Evolutionary conservation across 2,888 invertebrate genomes (phyloP), one percentile per base, ranked within the genome.

Genomic region (Sphecodes monilicornis): DNA sequence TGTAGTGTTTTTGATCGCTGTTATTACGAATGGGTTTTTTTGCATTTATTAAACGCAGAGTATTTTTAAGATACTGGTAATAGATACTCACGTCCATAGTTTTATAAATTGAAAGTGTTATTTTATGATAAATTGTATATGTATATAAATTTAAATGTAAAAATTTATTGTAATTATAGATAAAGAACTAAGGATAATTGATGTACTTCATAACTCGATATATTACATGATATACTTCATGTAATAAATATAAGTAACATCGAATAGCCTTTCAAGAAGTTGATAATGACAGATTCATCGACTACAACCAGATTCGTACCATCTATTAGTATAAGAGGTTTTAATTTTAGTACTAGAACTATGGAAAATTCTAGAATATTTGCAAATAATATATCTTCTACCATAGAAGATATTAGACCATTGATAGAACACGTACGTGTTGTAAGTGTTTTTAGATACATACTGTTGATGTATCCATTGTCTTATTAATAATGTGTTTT

Each of bases 321-420:
- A n/a, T 70, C 72, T 36, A 88, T 81, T 78, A 86, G 29, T 39
- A 73, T 70, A 79, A 80, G 80, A 18, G 68, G 77, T 36, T 90
- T 90, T 26, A 86, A 88, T 74, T 87, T 88, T 50, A 73, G 84
- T 74, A 71, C 74, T 4, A 86, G 82, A 57, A 82, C 82, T 0
- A 77, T 81, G 57, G 91, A 87, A 54, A 85, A 85, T 1, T 88
- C 91, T 18, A 86, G 90, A 86, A 85, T 92, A 68, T 89, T 95
- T 43, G 87, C 92, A 36, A 91, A 90, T 78, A 94, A 94, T 72
- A 91, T 94, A 74, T 92, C 94, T n/a, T 91, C 93, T 10, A 95
- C 92, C 96, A 95, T 97, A 85, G 95, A 97, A 91, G 97, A 96
- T 94, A 96, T 97, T 76, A 95, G 96, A 90, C 97, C 97, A n/a